phyloP scores from a whole-genome alignment of 2,888 invertebrate genomes.

The Tridacna gigas region DNA sequence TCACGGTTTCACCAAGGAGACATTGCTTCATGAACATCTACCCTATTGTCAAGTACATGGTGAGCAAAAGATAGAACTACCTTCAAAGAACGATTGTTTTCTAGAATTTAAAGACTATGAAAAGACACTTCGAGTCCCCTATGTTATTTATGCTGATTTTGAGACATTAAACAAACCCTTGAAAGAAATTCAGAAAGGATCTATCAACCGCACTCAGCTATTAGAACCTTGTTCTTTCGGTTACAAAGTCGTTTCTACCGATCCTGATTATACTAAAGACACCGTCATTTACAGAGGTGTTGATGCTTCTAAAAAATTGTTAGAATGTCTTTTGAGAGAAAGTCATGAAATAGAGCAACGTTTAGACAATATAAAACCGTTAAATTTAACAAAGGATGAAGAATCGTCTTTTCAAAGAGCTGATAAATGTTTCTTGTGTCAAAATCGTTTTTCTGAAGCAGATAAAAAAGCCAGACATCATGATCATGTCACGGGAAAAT shows the following conservation, averaged over 20 bases:
- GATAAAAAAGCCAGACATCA: constrained; percentile 53
- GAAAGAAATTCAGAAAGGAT: not conserved
- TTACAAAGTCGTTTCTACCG: constrained; percentile 48
- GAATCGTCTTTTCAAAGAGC: constrained; percentile 39
- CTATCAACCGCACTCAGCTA: constrained; percentile 36
- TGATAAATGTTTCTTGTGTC: constrained; percentile 48
- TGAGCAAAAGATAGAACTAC: constrained; percentile 49
- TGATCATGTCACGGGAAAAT: constrained; percentile 51
- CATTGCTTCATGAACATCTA: constrained; percentile 38
- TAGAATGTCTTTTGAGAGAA: constrained; percentile 51
- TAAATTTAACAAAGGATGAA: constrained; percentile 34
- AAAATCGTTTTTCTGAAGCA: constrained; percentile 33
- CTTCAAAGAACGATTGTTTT: constrained; percentile 35
- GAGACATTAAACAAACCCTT: constrained; percentile 50
- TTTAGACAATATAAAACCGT: constrained; percentile 45
- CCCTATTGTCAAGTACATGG: constrained; percentile 45
- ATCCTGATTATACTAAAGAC: constrained; percentile 36
- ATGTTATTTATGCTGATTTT: constrained; percentile 60
- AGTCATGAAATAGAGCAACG: constrained; percentile 38
- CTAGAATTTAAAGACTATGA: constrained; percentile 53
- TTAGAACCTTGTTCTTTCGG: constrained; percentile 50
- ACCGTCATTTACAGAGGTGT: constrained; percentile 52
- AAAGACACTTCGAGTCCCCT: constrained; percentile 48
- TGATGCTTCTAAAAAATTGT: constrained; percentile 48
- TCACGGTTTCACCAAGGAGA: constrained; percentile 39